Conservation (phyloP, 1,140 invertebrate species). For the Caenorhabditis elegans region WBcel235 BX284606.5:10626501-10627000, state of each 20-base stretch:
- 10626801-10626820: background rate
- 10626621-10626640: background rate
- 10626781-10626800: constrained; percentile 2
- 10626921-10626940: background rate
- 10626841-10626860: constrained; percentile 17
- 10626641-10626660: background rate
- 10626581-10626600: too few species aligned
- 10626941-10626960: constrained; percentile 11
- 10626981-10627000: background rate
- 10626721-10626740: background rate
- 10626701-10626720: background rate
- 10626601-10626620: background rate
- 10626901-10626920: constrained; percentile 29
- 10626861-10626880: background rate
- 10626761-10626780: constrained; percentile 3
- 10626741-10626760: background rate
- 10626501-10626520: too few species aligned
- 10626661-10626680: background rate
- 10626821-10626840: background rate
- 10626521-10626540: too few species aligned
- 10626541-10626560: too few species aligned
- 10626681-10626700: background rate
- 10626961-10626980: background rate
- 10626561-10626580: too few species aligned
- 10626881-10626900: constrained; percentile 21